A percentile compares a stretch with the other conserved stretches of the same genome.
These are phyloP conservation scores for Pecten maximus DNA, from an alignment of 2,888 invertebrate genomes.

Conservation along the genomic window DNA sequence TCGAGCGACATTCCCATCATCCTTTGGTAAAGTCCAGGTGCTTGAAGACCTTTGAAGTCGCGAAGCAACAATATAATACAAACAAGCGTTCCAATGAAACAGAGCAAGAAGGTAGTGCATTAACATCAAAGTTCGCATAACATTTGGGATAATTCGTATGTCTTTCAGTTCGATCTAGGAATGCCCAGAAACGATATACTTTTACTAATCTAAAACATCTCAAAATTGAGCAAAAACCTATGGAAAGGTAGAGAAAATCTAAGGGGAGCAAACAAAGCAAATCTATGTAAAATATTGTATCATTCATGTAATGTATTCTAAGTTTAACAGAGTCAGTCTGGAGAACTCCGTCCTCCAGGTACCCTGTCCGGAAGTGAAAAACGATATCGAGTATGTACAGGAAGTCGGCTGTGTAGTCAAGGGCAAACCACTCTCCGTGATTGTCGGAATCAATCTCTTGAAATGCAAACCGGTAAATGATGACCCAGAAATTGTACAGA, in stretches of 20 bases:
- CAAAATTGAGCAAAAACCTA: slow-evolving; percentile 96
- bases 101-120: slow-evolving; percentile 96
- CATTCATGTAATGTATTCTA: slow-evolving; percentile 98
- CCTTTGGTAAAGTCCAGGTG: slow-evolving; percentile 75
- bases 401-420: slow-evolving; percentile 98
- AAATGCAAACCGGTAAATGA: slow-evolving; percentile 99
- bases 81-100: slow-evolving; percentile 99
- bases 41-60: slow-evolving; percentile 55
- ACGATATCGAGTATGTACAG: slow-evolving; percentile 97
- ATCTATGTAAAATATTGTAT: slow-evolving; percentile 98
- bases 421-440: slow-evolving; percentile 96
- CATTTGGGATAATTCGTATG: slow-evolving; percentile 99
- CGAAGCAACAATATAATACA: slow-evolving; percentile 90
- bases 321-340: slow-evolving; percentile 97
- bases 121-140: slow-evolving; percentile 85
- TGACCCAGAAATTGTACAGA: slow-evolving; percentile 84
- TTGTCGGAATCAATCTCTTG: slow-evolving; percentile 95
- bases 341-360: slow-evolving; percentile 97
- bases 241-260: slow-evolving; percentile 98
- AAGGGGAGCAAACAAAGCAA: slow-evolving; percentile 98
- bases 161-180: slow-evolving; percentile 98
- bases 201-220: slow-evolving; percentile 97
- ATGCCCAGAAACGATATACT: slow-evolving; percentile 98
- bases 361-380: slow-evolving; percentile 98
- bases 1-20: slow-evolving; percentile 83